Evolutionary conservation across 2,113 vertebrate genomes (phyloP), one percentile per base, ranked within the genome.

Genomic region (Lampris megalopsis): DNA sequence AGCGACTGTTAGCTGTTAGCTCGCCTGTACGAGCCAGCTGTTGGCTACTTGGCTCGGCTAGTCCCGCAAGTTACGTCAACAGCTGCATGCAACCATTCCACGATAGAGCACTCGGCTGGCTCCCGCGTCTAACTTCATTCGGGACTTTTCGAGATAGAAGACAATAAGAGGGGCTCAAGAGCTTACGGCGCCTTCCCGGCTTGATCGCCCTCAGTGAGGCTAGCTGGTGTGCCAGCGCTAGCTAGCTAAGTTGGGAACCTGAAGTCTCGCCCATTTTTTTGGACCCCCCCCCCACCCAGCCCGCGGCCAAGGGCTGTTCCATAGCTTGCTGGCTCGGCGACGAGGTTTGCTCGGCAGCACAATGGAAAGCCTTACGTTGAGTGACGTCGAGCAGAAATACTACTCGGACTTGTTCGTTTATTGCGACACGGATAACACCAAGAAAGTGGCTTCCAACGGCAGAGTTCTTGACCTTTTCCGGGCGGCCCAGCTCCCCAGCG

Each of bases 341-440:
- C 80, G 64, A 8, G 75, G 62, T 48, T 56, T 63, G 53, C 57
- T 74, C 63, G 74, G 84, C 80, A 66, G 82, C 64, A 93, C 80
- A 66, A 99, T 99, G 97, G 97, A 99, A 92, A 97, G 96, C 92
- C 94, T 97, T 88, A 97, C 97, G 89, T 89, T 99, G 88, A 99
- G 92, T 86, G 97, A 99, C 73, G 94, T 95, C 74, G 97, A 99
- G 94, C 97, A 99, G 95, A 98, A 97, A 86, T 99, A 98, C 82
- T 98, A 98, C 89, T 97, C 97, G 88, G 97, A 99, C 68, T 92
- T 99, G 87, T 99, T 99, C 94, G 91, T 95, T 45, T 98, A 97
- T 94, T 99, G 97, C 95, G 97, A 99, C 94, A 97, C 96, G 82
- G 97, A 99, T 89, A 97, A 96, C 94, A 96, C 97, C 83, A 98